phyloP scores from a whole-genome alignment of 2,888 invertebrate genomes.

The Malachius bipustulatus region DNA sequence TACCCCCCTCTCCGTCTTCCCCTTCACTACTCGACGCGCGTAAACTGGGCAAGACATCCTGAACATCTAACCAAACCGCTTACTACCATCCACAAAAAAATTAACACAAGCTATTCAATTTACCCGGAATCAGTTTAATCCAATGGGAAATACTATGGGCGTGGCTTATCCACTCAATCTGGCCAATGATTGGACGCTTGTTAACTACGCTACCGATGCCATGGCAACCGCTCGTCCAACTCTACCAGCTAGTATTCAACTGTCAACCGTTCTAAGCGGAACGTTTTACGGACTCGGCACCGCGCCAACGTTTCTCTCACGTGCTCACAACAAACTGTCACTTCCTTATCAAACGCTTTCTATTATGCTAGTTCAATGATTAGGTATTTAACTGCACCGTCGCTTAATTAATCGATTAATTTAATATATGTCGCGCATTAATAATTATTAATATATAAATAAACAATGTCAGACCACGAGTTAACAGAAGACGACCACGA shows the following conservation, averaged over 20 bases:
- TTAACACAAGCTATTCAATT: conserved; percentile 40
- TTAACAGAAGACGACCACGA: conserved; percentile 51
- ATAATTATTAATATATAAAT: conserved; percentile 5
- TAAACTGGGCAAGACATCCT: conserved; percentile 14
- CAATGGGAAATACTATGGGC: conserved; percentile 36
- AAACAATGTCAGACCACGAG: conserved; percentile 36
- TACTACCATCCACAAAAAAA: conserved; percentile 32
- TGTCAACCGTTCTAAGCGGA: conserved; percentile 27
- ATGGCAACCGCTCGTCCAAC: conserved; percentile 37
- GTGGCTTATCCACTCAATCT: conserved; percentile 30
- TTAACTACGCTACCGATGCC: conserved; percentile 33
- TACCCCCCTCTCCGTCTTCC: not conserved
- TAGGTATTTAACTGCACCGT: not conserved
- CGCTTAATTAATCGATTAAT: conserved; percentile 7
- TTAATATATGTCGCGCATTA: no score
- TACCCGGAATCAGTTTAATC: conserved; percentile 38
- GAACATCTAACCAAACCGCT: conserved; percentile 24
- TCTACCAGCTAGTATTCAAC: conserved; percentile 29
- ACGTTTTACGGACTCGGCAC: no score
- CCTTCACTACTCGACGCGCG: no score
- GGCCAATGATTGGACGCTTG: conserved; percentile 33
- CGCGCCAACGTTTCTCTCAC: no score
- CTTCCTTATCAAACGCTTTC: no score
- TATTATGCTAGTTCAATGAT: no score
- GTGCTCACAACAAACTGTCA: no score